Conservation (phyloP, 1,140 invertebrate species). For the Anoplophora glabripennis region DNA sequence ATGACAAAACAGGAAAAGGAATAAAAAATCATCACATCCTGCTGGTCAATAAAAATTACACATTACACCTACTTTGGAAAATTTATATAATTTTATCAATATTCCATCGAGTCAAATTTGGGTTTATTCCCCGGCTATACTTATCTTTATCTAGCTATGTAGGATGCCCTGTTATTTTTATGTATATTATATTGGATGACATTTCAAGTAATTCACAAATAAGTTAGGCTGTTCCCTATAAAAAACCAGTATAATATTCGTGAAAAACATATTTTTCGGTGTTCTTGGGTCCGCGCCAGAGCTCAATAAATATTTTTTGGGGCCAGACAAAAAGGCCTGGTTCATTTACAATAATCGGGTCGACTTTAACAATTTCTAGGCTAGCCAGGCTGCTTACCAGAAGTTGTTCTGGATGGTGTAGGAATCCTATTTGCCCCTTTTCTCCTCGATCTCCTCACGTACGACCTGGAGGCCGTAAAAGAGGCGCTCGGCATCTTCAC, state of each 20-base stretch:
- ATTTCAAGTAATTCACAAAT: constrained; percentile 20
- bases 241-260: constrained; percentile 1
- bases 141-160: background rate
- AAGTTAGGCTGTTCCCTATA: constrained; percentile 18
- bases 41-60: too few species aligned
- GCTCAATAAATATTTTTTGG: background rate
- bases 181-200: constrained; percentile 16
- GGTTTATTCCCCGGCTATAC: too few species aligned
- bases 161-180: constrained; percentile 29
- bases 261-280: background rate
- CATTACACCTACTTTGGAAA: too few species aligned
- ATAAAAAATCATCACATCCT: too few species aligned
- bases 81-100: too few species aligned
- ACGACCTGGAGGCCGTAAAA: constrained; percentile 82
- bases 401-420: constrained; percentile 72
- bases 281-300: background rate
- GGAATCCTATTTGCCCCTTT: constrained; percentile 78
- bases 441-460: constrained; percentile 78
- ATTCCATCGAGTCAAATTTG: too few species aligned
- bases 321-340: too few species aligned
- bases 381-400: constrained; percentile 55
- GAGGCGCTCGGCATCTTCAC: constrained; percentile 84
- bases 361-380: background rate
- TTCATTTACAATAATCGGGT: too few species aligned
- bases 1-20: too few species aligned